A percentile compares a stretch with the other conserved stretches of the same genome.
These are phyloP conservation scores for Eilema caniola DNA, from an alignment of 2,888 invertebrate genomes.

Conservation along the genomic window DNA sequence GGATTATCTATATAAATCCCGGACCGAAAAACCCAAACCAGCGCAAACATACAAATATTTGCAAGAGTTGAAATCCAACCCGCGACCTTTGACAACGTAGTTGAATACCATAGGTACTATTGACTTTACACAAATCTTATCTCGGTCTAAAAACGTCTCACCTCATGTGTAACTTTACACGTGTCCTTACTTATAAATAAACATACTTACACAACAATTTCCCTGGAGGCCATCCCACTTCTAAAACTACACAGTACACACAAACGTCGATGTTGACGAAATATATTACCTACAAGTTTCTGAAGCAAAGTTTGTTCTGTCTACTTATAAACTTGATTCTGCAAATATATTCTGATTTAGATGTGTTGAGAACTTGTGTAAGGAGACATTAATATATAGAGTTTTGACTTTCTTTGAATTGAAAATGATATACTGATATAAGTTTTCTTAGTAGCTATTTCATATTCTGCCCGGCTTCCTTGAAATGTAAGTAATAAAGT, in stretches of 20 bases:
- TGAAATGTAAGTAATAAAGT: no score
- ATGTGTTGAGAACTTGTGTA: not conserved
- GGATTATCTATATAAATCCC: no score
- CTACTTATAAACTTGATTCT: not conserved
- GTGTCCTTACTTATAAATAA: constrained; percentile 7
- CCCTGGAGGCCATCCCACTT: not conserved
- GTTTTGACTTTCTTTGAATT: not conserved
- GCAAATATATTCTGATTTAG: not conserved
- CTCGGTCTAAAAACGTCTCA: not conserved
- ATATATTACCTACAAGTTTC: not conserved
- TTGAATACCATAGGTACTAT: no score
- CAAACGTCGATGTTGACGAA: not conserved
- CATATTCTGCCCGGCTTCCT: not conserved
- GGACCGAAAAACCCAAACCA: no score
- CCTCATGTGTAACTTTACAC: not conserved
- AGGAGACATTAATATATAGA: not conserved
- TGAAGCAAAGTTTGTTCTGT: not conserved
- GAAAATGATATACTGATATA: not conserved
- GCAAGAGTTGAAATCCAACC: no score
- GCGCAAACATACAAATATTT: no score
- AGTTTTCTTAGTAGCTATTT: not conserved
- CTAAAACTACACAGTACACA: not conserved
- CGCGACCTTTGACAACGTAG: no score
- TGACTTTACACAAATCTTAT: no score
- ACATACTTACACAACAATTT: not conserved